These are phyloP conservation scores for Caerostris extrusa DNA, from an alignment of 1,140 invertebrate species.

Conservation along the genomic window DNA sequence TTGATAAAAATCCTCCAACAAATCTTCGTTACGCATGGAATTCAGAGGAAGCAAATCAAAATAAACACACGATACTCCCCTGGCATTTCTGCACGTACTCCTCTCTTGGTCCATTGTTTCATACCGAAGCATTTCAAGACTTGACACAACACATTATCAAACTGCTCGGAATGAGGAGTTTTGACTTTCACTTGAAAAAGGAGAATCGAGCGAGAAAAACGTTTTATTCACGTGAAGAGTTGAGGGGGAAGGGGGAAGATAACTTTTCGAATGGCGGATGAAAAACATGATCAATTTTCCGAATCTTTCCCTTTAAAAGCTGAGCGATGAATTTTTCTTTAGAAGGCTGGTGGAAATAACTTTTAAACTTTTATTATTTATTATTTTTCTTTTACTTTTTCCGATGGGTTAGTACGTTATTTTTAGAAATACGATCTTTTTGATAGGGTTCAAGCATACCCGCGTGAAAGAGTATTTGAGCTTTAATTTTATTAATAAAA, in stretches of 20 bases:
- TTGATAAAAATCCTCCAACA: constrained; percentile 1
- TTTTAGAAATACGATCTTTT: no score
- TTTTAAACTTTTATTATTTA: no score
- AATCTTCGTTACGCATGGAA: not conserved
- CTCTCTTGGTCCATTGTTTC: constrained; percentile 38
- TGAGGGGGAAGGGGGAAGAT: not conserved
- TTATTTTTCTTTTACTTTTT: no score
- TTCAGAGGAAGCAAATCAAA: not conserved
- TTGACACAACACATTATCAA: constrained; percentile 58
- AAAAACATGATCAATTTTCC: not conserved
- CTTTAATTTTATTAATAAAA: no score
- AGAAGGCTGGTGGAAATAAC: no score
- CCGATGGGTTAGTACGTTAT: no score
- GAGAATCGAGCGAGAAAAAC: not conserved
- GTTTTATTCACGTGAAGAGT: no score
- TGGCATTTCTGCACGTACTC: constrained; percentile 22
- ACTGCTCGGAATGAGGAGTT: constrained; percentile 32
- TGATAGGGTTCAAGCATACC: no score
- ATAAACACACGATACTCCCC: constrained; percentile 23
- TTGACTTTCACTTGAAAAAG: not conserved
- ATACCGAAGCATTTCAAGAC: not conserved
- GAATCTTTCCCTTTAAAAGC: no score
- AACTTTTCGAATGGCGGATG: constrained; percentile 8
- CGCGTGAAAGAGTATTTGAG: no score
- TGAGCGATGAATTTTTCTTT: no score